A percentile compares a stretch with the other conserved stretches of the same genome.
phyloP scores from a whole-genome alignment of 2,888 invertebrate species.

The Limnephilus marmoratus region DNA sequence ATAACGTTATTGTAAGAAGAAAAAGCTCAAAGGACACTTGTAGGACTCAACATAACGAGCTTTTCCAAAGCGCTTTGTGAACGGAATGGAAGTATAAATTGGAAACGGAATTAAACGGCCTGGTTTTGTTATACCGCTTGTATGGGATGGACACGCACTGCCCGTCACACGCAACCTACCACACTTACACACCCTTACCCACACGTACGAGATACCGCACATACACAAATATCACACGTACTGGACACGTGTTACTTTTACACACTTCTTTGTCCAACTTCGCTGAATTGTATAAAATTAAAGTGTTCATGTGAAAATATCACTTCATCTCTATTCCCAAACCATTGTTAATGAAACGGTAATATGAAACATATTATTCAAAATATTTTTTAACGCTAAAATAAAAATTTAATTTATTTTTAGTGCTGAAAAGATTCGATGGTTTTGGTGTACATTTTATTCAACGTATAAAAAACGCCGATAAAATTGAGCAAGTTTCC shows the following conservation, averaged over 20 bases:
- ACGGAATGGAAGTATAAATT: constrained; percentile 49
- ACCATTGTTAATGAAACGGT: not conserved
- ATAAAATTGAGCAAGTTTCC: not conserved
- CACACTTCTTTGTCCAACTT: not conserved
- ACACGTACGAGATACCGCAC: not conserved
- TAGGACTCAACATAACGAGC: constrained; percentile 48
- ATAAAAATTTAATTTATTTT: not conserved
- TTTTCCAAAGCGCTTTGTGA: constrained; percentile 49
- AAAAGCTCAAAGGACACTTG: constrained; percentile 49
- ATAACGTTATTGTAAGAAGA: constrained; percentile 44
- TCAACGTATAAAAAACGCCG: not conserved
- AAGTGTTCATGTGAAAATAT: not conserved
- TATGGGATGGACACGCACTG: constrained; percentile 33
- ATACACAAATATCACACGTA: not conserved
- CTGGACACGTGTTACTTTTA: not conserved
- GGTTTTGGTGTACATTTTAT: not conserved
- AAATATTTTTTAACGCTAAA: not conserved
- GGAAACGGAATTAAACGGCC: constrained; percentile 50
- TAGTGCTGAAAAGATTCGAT: not conserved
- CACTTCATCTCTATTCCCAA: not conserved
- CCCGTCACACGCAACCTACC: constrained; percentile 25
- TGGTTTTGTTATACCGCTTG: constrained; percentile 28
- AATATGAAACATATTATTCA: not conserved
- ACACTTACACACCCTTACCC: not conserved
- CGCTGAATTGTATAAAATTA: constrained; percentile 8